Evolutionary conservation across 2,113 vertebrate genomes (phyloP), one percentile per base, ranked within the genome.

Genomic region (Gracilinanus agilis): DNA sequence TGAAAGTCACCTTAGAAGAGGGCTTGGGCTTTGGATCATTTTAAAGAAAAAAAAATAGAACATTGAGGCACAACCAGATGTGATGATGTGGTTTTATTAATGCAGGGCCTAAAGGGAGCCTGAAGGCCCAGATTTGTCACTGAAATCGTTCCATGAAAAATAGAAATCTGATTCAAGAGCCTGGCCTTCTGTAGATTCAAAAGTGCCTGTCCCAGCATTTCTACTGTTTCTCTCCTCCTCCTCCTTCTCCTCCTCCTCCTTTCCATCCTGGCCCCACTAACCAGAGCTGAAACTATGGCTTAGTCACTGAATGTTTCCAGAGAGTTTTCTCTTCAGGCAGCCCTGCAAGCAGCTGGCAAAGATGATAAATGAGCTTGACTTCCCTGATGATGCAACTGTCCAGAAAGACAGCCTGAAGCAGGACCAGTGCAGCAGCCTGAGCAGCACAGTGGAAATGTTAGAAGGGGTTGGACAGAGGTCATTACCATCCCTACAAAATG

Each of bases 331-430:
- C 95, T 96, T 67, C 13, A 55, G 94, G 93, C 90, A 96, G 89
- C 58, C 88, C 94, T 53, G 89, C 94, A 92, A 97, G 92, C 3
- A 10, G 40, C 95, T 94, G 95, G 92, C 67, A 96, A 55, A 95
- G 94, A 94, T 92, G 90, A 89, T 96, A 92, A 98, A 95, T 92
- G 94, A 98, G 94, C 56, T 25, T 96, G 98, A 94, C 95, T 96
- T 93, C 55, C 0, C 9, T 10, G 40, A 89, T 2, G 2, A 89
- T 0, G 3, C 58, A 91, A 95, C 91, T 90, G 90, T 90, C 11
- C 0, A 89, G 75, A 90, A 93, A 96, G 90, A 94, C 61, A 96
- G 96, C 93, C 92, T 19, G 24, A 90, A 97, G 95, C 93, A 29
- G 1, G 53, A 16, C 11, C 16, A 44, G 0, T 19, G 67, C 91